A percentile compares a stretch with the other conserved stretches of the same genome.
These are phyloP conservation scores for Trinorchestia longiramus DNA, from an alignment of 1,140 invertebrate species.

Conservation along the genomic window DNA sequence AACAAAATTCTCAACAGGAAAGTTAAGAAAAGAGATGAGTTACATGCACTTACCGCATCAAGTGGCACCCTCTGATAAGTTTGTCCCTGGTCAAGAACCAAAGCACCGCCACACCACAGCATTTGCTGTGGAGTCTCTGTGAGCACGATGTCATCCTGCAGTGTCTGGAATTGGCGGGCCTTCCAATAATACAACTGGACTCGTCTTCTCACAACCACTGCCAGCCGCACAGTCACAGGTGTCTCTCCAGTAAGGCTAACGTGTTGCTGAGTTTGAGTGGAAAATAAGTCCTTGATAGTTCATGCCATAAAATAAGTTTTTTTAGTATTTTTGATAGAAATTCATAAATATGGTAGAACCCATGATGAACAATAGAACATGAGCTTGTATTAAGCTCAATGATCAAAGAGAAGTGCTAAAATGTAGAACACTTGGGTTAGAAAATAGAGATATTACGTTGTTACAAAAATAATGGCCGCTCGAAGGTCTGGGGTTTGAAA, in stretches of 20 bases:
- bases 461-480: too few species aligned
- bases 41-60: not conserved
- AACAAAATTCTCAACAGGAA: not conserved
- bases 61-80: not conserved
- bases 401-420: too few species aligned
- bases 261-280: constrained; percentile 71
- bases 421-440: too few species aligned
- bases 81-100: constrained; percentile 69
- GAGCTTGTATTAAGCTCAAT: too few species aligned
- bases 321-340: not conserved
- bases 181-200: constrained; percentile 93
- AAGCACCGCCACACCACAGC: constrained; percentile 85
- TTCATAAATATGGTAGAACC: too few species aligned
- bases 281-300: not conserved
- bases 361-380: too few species aligned
- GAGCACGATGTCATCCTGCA: constrained; percentile 81
- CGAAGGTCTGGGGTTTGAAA: too few species aligned
- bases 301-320: not conserved
- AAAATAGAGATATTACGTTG: too few species aligned
- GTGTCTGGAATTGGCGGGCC: constrained; percentile 82
- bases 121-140: constrained; percentile 87
- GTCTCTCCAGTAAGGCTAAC: constrained; percentile 79
- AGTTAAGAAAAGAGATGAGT: not conserved
- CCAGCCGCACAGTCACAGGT: constrained; percentile 82
- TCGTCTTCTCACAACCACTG: constrained; percentile 88